Base-by-base conservation (phyloP, 2,888 invertebrate genomes). In the Elmis aenea region DNA sequence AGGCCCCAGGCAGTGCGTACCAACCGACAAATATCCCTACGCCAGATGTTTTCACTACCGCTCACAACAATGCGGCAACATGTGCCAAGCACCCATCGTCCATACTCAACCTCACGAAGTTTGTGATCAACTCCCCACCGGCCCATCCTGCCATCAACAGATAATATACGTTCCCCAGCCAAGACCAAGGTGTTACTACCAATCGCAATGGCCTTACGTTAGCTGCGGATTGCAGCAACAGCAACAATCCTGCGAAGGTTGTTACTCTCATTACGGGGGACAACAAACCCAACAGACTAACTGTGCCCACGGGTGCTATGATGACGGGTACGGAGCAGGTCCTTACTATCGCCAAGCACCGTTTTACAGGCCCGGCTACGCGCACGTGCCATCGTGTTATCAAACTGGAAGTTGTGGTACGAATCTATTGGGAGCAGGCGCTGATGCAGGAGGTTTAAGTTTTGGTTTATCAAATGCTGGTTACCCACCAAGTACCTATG, bases 181-280 rank as follows among this genome's bases (percentile, higher is more conserved):
- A 1, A 63, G 63, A 45, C 65, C 66, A 1, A 51, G 54, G 26
- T 69, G 69, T 38, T 38, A 46, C 5, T 64, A 64, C 36, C 58
- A 58, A 24, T 52, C 58, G 1, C 34, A 33, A 6, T 68, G 67
- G 67, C 68, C 69, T 2, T 69, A 65, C 33, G 62, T 67, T 1
- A 35, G 49, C 2, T 65, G 65, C 45, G 56, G 54, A 8, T 48
- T 58, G 18, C 49, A 51, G 42, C 42, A 42, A 12, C 38, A 28
- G 15, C 35, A 32, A 15, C 33, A 30, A 13, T 47, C 43, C 18
- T 68, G 67, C 37, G 58, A 54, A 3, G 67, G 66, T 5, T 67
- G 68, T 46, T 67, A 67, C 47, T 45, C 50, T 14, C 61, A 63
- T 21, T 61, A 59, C 33, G 52, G 53, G 33, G 22, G 26, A 1